Evolutionary conservation across 2,888 invertebrate species (phyloP).

Genomic region (Bimastos eiseni): DNA sequence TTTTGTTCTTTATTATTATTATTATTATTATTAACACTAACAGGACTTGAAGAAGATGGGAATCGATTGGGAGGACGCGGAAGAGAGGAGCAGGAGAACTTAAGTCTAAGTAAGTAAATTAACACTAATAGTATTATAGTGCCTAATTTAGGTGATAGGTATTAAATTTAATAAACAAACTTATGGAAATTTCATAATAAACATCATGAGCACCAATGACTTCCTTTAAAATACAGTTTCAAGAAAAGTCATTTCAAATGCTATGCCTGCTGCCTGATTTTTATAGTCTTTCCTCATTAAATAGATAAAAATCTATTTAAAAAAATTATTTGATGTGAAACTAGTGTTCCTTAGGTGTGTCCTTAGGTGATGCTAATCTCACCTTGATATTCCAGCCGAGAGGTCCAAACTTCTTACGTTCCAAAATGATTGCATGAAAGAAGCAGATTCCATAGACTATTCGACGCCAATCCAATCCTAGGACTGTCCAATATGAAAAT

Average conservation of each 20-base stretch:
- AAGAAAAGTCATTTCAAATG: not conserved
- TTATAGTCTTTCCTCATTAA: not conserved
- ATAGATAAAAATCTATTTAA: not conserved
- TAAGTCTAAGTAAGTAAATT: too few species aligned
- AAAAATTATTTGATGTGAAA: not conserved
- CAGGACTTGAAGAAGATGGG: too few species aligned
- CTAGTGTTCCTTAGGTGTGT: not conserved
- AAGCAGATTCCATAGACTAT: slow-evolving; percentile 63
- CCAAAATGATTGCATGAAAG: slow-evolving; percentile 63
- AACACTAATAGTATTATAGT: not conserved
- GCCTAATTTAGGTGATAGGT: not conserved
- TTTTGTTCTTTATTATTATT: too few species aligned
- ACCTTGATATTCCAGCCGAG: slow-evolving; percentile 64
- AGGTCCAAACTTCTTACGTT: slow-evolving; percentile 64
- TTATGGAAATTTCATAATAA: not conserved
- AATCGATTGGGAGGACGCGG: too few species aligned
- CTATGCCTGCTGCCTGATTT: not conserved
- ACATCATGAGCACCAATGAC: not conserved
- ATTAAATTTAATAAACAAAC: too few species aligned
- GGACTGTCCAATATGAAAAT: slow-evolving; percentile 47
- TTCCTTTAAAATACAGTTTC: not conserved
- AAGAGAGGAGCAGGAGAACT: too few species aligned
- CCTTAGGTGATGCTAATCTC: slow-evolving; percentile 13
- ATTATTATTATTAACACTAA: too few species aligned
- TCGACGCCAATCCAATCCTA: slow-evolving; percentile 59